These are phyloP conservation scores for Solen grandis DNA, from an alignment of 1,140 invertebrate genomes.

Conservation along the genomic window DNA sequence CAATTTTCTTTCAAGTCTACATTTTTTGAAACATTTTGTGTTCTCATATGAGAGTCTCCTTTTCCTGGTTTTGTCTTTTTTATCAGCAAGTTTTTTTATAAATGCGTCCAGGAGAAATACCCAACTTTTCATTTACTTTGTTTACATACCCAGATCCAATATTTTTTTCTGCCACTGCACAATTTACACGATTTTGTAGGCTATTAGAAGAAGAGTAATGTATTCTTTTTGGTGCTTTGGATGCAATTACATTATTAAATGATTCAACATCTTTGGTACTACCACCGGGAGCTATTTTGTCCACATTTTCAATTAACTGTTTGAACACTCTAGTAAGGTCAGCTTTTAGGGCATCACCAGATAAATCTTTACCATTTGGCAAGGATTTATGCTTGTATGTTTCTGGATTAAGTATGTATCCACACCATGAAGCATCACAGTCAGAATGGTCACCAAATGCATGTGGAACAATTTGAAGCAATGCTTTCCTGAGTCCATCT, in stretches of 20 bases:
- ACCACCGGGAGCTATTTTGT: constrained; percentile 1
- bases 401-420: not conserved
- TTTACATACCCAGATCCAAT: not conserved
- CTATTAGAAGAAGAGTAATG: constrained; percentile 5
- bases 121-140: not conserved
- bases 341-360: not conserved
- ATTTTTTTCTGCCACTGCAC: constrained; percentile 28
- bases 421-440: not conserved
- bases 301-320: not conserved
- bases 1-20: too few species aligned
- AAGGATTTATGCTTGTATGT: not conserved
- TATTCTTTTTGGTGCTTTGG: constrained; percentile 21
- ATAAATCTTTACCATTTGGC: not conserved
- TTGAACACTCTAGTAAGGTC: not conserved
- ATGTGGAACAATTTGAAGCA: not conserved
- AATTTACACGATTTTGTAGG: not conserved
- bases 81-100: not conserved
- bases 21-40: too few species aligned
- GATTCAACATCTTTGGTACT: not conserved
- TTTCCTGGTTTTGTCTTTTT: not conserved
- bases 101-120: not conserved
- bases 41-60: not conserved
- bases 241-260: constrained; percentile 6
- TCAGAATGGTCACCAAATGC: constrained; percentile 4
- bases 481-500: not conserved